Conservation (phyloP, 2,113 vertebrate species). For the Archocentrus centrarchus region DNA sequence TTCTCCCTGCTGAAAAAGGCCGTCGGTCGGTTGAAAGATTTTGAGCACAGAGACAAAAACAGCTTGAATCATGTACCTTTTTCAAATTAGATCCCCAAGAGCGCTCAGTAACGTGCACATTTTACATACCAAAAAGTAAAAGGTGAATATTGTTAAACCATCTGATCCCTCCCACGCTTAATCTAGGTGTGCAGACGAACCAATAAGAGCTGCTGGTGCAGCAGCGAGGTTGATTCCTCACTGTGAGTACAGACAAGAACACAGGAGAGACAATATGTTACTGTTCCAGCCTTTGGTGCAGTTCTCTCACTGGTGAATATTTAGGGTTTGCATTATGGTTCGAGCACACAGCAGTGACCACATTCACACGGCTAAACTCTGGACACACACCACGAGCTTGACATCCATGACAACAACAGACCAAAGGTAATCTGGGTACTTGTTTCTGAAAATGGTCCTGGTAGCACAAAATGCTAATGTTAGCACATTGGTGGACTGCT, state of each 20-base stretch:
- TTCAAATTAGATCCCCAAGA: accelerated
- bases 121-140: not conserved
- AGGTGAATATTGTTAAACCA: not conserved
- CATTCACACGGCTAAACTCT: not conserved
- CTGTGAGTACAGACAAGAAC: not conserved
- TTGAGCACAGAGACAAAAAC: not conserved
- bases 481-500: accelerated
- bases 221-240: not conserved
- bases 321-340: not conserved
- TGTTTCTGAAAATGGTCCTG: not conserved
- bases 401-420: not conserved
- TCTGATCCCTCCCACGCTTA: not conserved
- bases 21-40: not conserved
- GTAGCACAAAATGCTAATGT: not conserved
- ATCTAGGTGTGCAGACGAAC: not conserved
- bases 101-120: not conserved
- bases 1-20: constrained; percentile 8
- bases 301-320: accelerated
- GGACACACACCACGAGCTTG: not conserved
- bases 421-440: not conserved
- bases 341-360: not conserved
- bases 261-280: not conserved
- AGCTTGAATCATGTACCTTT: not conserved
- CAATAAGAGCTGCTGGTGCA: not conserved
- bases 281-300: not conserved